Evolutionary conservation across 1,140 invertebrate species (phyloP).

Genomic region (Sinella curviseta): DNA sequence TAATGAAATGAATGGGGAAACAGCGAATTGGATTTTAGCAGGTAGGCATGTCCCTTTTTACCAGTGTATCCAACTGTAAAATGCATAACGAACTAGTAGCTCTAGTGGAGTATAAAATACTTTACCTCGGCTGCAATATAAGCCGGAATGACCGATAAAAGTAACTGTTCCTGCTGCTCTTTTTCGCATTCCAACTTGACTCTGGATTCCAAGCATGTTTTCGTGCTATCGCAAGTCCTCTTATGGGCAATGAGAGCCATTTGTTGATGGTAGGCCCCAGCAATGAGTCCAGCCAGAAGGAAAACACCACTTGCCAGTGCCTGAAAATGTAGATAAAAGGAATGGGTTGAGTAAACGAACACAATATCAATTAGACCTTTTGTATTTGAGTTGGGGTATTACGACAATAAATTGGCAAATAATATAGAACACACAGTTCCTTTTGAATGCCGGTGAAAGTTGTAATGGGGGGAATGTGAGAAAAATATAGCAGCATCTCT

Average conservation of each 20-base stretch:
- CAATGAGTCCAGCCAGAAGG: constrained; percentile 71
- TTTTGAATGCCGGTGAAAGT: too few species aligned
- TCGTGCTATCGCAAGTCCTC: constrained; percentile 81
- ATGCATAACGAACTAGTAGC: background rate
- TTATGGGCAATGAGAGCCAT: constrained; percentile 80
- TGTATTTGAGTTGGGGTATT: too few species aligned
- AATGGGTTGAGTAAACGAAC: background rate
- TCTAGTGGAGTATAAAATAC: background rate
- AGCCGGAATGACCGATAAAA: constrained; percentile 88
- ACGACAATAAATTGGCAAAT: too few species aligned
- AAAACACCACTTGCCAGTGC: constrained; percentile 73
- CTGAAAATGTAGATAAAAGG: constrained; percentile 59
- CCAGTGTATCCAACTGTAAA: background rate
- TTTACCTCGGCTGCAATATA: constrained; percentile 86
- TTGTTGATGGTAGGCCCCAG: constrained; percentile 82
- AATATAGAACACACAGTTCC: too few species aligned
- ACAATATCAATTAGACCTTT: background rate
- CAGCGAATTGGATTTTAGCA: background rate
- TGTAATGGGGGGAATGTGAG: too few species aligned
- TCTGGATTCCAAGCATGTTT: constrained; percentile 85
- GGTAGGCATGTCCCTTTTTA: too few species aligned
- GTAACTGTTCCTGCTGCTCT: constrained; percentile 85
- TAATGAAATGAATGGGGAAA: background rate
- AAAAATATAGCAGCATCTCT: too few species aligned
- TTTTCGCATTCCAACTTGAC: constrained; percentile 89